Percentiles rank a stretch among this genome's conserved stretches.
Conservation (phyloP, 2,888 invertebrate species). For the Pseudococcus longispinus region DNA sequence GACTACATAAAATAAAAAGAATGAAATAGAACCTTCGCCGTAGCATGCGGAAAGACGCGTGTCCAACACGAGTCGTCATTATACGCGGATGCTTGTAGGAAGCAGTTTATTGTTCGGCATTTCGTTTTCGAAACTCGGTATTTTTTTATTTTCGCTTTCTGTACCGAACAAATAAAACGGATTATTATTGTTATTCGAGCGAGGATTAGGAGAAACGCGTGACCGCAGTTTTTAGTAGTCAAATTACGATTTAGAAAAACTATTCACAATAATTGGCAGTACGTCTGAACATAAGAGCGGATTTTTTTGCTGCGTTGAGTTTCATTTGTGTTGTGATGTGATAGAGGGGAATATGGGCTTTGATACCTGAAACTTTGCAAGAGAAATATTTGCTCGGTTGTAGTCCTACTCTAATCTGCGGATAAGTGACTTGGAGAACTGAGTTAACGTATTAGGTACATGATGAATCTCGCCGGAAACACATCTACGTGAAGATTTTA, state of each 20-base stretch:
- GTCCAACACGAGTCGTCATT: slow-evolving; percentile 57
- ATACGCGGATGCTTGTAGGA: slow-evolving; percentile 44
- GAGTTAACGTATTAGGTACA: neutral
- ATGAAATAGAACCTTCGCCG: slow-evolving; percentile 38
- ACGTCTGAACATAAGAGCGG: neutral
- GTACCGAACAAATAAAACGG: slow-evolving; percentile 51
- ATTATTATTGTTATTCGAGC: slow-evolving; percentile 57
- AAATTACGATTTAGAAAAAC: slow-evolving; percentile 52
- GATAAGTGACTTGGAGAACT: neutral
- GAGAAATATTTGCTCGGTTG: neutral
- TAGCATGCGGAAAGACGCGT: slow-evolving; percentile 48
- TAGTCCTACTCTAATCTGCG: neutral
- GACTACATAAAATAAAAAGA: slow-evolving; percentile 17
- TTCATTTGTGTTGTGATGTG: neutral
- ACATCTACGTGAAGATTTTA: no score
- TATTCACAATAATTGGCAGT: slow-evolving; percentile 54
- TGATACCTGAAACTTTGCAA: slow-evolving; percentile 21
- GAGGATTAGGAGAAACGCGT: slow-evolving; percentile 52
- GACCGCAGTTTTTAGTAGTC: slow-evolving; percentile 56
- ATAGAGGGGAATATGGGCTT: neutral
- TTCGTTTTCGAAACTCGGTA: slow-evolving; percentile 50
- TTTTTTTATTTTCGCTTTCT: slow-evolving; percentile 48
- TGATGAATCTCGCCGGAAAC: no score
- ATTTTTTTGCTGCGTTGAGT: slow-evolving; percentile 28
- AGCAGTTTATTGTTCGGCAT: slow-evolving; percentile 50